Base-by-base conservation (phyloP, 2,888 invertebrate genomes). In the Crocallis elinguaria region DNA sequence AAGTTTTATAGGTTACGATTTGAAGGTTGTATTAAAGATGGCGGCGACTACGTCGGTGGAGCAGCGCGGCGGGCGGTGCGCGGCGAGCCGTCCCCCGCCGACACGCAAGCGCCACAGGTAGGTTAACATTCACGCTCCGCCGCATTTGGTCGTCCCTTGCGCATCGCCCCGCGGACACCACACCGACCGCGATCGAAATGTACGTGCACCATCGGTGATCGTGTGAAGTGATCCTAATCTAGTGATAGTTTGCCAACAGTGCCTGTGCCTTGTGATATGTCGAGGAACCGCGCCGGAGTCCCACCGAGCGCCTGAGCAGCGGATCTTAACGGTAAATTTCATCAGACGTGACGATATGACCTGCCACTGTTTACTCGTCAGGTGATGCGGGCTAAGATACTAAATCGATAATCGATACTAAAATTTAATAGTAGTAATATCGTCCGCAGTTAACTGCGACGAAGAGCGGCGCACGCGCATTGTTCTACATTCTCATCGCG, bases 91-190 rank as follows among this genome's bases (percentile, higher is more conserved):
- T 64, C 61, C 50, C 67, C 75, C 66, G 76, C 74, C 82, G 88
- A 91, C 91, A 91, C 90, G 91, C 90, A 86, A 87, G 84, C 88
- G 87, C 82, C 77, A 77, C 89, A 90, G 91, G 89, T 90, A 90
- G 89, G 91, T 89, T 89, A 90, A 82, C 79, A 79, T 88, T 88
- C 80, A 90, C 88, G 91, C 80, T 89, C 88, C 77, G 84, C 76
- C 86, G 89, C 89, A 88, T 84, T 89, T 86, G 88, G 77, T 82
- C 79, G 81, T 83, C 78, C 84, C 82, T 78, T 82, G 88, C 81
- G 83, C 82, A 82, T 79, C 57, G 51, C 77, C 77, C 79, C 82
- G 84, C 84, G 80, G 79, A 84, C 82, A 80, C 74, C 76, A 77
- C 75, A 64, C 67, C 77, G 73, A 69, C 70, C 78, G 76, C 53